Percentiles rank a stretch among this genome's conserved stretches.
These are phyloP conservation scores for Heteronetta atricapilla DNA, from an alignment of 2,113 vertebrate species.

Conservation along the genomic window DNA sequence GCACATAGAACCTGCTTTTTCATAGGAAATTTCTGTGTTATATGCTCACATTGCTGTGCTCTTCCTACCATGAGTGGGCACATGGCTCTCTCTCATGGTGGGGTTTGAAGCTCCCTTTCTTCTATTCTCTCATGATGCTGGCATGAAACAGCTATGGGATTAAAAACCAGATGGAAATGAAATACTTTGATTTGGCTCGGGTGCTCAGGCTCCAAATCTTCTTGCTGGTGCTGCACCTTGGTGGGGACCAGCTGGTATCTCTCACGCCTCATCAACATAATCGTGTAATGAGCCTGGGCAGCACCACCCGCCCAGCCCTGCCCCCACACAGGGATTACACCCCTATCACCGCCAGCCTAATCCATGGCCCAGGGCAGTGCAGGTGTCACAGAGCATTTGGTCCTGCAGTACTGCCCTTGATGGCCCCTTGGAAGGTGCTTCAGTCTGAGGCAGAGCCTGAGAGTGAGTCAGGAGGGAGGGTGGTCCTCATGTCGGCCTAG, in stretches of 20 bases:
- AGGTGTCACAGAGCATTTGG: not conserved
- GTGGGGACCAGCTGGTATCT: not conserved
- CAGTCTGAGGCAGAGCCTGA: fast-evolving
- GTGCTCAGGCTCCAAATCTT: not conserved
- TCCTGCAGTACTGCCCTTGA: fast-evolving
- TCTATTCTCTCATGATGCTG: not conserved
- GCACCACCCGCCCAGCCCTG: not conserved
- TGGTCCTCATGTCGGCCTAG: not conserved
- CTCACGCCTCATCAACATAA: not conserved
- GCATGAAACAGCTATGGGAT: not conserved
- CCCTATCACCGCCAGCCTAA: not conserved
- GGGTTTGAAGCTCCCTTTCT: not conserved
- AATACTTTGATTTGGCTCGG: not conserved
- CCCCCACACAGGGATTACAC: fast-evolving
- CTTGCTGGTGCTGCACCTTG: fast-evolving
- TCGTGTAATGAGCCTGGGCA: not conserved
- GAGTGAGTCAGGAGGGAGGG: fast-evolving
- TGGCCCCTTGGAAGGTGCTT: not conserved
- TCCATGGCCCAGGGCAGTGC: fast-evolving
- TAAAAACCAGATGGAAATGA: not conserved
- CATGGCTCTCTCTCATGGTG: fast-evolving
- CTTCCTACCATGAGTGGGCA: not conserved
- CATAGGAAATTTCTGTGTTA: not conserved
- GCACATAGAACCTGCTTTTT: not conserved
- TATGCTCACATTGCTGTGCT: not conserved